Percentiles rank a stretch among this genome's conserved stretches.
Conservation (phyloP, 2,113 vertebrate species). For the Aplodontia rufa region DNA sequence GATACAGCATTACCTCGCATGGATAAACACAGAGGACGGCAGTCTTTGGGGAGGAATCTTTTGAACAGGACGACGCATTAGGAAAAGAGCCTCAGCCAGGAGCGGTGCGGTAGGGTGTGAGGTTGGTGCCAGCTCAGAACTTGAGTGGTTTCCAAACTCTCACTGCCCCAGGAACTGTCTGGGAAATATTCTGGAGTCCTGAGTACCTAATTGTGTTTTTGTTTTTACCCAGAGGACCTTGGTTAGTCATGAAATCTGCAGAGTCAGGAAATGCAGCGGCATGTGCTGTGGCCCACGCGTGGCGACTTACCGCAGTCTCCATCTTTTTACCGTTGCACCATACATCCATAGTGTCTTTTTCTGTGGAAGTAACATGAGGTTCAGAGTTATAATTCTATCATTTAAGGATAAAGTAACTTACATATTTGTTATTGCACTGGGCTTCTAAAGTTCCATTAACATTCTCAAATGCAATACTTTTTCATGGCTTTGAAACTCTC, state of each 20-base stretch:
- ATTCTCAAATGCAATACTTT: background rate
- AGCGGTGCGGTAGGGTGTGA: background rate
- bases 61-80: background rate
- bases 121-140: background rate
- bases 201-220: conserved; percentile 4
- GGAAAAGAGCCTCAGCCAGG: background rate
- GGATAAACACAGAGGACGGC: background rate
- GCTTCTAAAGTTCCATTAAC: conserved; percentile 29
- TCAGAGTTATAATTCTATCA: background rate
- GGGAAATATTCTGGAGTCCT: background rate
- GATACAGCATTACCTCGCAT: background rate
- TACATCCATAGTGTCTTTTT: conserved; percentile 99
- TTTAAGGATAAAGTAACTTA: background rate
- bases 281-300: no score
- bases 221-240: background rate
- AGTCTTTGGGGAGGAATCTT: background rate
- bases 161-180: background rate
- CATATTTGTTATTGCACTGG: background rate
- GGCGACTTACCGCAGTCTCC: conserved; percentile 94
- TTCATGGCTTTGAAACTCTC: conserved; percentile 13
- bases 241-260: background rate
- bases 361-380: conserved; percentile 82
- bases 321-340: conserved; percentile 98
- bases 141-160: background rate
- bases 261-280: background rate